These are phyloP conservation scores for Araneus ventricosus DNA, from an alignment of 1,140 invertebrate species.

Conservation along the genomic window DNA sequence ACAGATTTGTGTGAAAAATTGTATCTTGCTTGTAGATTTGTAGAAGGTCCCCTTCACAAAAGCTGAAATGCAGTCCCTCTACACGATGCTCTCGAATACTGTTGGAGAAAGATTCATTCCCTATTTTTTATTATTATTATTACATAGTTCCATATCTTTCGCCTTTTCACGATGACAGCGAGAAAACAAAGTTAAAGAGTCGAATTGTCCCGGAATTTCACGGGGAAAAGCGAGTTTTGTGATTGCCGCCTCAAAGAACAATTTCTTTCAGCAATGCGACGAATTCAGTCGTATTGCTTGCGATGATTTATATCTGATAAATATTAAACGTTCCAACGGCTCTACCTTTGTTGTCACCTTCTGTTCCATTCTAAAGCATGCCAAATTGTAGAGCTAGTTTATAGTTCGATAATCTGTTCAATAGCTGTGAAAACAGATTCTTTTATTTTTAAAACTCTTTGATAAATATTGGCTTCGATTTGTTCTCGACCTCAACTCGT, in stretches of 20 bases:
- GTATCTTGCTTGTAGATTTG: neutral
- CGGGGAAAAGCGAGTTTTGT: conserved; percentile 5
- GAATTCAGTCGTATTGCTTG: conserved; percentile 15
- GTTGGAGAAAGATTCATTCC: neutral
- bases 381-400: neutral
- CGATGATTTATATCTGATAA: conserved; percentile 47
- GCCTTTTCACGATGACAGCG: neutral
- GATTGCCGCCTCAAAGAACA: conserved; percentile 42
- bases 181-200: conserved; percentile 42
- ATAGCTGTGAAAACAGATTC: neutral
- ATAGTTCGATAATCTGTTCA: neutral
- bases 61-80: conserved; percentile 18
- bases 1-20: neutral
- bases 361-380: neutral
- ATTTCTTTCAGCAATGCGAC: neutral
- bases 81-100: neutral
- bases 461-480: neutral
- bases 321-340: conserved; percentile 35
- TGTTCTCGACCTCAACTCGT: neutral
- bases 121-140: conserved; percentile 47
- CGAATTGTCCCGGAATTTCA: conserved; percentile 50
- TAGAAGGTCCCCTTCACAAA: neutral
- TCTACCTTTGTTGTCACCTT: neutral
- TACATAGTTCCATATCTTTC: conserved; percentile 44
- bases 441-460: neutral